phyloP scores from a whole-genome alignment of 2,113 vertebrate species.

The Beaufortia kweichowensis region DNA sequence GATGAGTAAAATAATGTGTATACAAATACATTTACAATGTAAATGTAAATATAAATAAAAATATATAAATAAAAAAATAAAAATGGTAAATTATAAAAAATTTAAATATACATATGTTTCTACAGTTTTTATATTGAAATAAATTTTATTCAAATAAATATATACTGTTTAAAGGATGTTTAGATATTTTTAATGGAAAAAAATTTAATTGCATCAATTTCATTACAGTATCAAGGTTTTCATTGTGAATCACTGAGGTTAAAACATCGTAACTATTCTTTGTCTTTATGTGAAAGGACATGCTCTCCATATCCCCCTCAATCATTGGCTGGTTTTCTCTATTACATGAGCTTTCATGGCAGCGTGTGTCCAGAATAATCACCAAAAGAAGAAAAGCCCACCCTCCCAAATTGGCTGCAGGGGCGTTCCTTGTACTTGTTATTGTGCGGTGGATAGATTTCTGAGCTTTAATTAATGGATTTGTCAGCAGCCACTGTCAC shows the following conservation, averaged over 20 bases:
- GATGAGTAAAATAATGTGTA: no score
- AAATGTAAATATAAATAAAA: no score
- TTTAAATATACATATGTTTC: no score
- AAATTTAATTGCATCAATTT: not conserved
- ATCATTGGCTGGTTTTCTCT: constrained; percentile 10
- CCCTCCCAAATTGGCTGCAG: constrained; percentile 44
- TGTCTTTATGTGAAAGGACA: not conserved
- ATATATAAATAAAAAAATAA: no score
- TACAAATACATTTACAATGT: no score
- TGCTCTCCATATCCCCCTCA: constrained; percentile 23
- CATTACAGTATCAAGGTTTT: not conserved
- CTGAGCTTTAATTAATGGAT: constrained; percentile 63
- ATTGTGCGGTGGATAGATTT: constrained; percentile 57
- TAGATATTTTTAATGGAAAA: no score
- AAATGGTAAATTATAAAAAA: no score
- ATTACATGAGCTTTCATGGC: constrained; percentile 20
- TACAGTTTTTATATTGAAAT: no score
- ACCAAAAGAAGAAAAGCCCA: constrained; percentile 36
- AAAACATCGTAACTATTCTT: constrained; percentile 19
- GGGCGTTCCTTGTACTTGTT: constrained; percentile 45
- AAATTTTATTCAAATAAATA: no score
- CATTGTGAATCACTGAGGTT: not conserved
- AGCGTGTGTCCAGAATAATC: constrained; percentile 39
- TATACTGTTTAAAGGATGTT: no score
- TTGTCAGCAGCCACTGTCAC: constrained; percentile 55